Evolutionary conservation across 35 echinoderm and acorn worm genomes (phyloP).

Genomic region (Nesometra sesokonis): DNA sequence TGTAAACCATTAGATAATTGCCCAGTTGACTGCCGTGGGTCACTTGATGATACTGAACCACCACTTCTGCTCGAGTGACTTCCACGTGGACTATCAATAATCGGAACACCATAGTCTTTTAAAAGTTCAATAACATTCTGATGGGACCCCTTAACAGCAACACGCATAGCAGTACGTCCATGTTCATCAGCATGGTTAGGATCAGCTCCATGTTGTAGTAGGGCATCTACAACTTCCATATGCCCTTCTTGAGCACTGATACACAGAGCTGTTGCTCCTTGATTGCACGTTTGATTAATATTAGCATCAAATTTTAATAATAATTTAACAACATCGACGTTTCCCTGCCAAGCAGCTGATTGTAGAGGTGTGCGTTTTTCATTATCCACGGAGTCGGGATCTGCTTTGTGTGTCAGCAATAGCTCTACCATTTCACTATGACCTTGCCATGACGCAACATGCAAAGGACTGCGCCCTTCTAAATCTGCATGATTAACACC

Average conservation of each 20-base stretch:
- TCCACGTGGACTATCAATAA: not conserved
- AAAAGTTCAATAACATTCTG: slow-evolving; percentile 65
- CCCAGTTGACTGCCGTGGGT: slow-evolving; percentile 33
- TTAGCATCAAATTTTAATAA: slow-evolving; percentile 61
- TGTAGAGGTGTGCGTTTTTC: slow-evolving; percentile 81
- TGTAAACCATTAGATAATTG: slow-evolving; percentile 52
- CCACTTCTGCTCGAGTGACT: slow-evolving; percentile 30
- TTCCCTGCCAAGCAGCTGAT: slow-evolving; percentile 97
- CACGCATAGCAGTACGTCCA: slow-evolving; percentile 91
- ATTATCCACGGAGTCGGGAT: slow-evolving; percentile 76
- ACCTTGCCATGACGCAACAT: slow-evolving; percentile 98
- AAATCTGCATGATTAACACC: slow-evolving; percentile 65
- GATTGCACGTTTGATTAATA: slow-evolving; percentile 96
- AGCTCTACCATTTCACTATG: slow-evolving; percentile 68
- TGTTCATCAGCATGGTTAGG: slow-evolving; percentile 93
- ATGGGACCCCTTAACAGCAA: slow-evolving; percentile 88
- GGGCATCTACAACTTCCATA: slow-evolving; percentile 69
- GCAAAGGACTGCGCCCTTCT: slow-evolving; percentile 84
- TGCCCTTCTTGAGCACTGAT: slow-evolving; percentile 97
- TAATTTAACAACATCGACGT: slow-evolving; percentile 59
- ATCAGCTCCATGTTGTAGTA: slow-evolving; percentile 84
- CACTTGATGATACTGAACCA: slow-evolving; percentile 28
- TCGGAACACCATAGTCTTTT: slow-evolving; percentile 70
- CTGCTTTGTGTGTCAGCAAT: slow-evolving; percentile 44
- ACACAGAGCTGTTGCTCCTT: slow-evolving; percentile 93